Conservation (phyloP, 2,888 invertebrate genomes). For the Nineta flava region DNA sequence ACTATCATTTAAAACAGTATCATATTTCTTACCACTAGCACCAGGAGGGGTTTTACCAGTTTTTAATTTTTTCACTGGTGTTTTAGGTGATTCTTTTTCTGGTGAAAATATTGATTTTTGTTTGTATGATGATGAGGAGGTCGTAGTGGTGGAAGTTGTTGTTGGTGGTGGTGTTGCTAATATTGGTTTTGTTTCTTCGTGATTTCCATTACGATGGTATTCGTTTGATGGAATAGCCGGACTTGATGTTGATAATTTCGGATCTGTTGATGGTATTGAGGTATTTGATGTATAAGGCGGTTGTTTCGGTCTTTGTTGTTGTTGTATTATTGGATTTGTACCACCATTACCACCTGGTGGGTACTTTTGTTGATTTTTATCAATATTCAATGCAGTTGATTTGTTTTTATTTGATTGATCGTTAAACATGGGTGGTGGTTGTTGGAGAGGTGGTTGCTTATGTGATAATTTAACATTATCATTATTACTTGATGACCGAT, state of each 20-base stretch:
- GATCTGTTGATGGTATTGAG: not conserved
- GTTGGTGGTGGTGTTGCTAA: constrained; percentile 22
- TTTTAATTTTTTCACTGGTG: constrained; percentile 18
- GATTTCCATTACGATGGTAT: not conserved
- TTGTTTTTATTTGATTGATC: not conserved
- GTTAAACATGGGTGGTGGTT: not conserved
- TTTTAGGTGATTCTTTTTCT: constrained; percentile 31
- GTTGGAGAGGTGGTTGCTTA: no score
- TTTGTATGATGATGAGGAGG: constrained; percentile 24
- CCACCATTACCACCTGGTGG: no score
- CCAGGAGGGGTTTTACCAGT: constrained; percentile 16
- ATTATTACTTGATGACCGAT: no score
- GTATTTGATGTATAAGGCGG: not conserved
- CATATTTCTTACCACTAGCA: constrained; percentile 10
- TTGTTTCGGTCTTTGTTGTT: not conserved
- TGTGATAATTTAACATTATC: no score
- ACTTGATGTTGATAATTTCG: not conserved
- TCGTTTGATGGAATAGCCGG: not conserved
- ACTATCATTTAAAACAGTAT: constrained; percentile 23
- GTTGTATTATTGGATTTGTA: no score
- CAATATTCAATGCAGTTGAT: not conserved
- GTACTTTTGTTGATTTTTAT: not conserved
- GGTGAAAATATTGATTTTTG: constrained; percentile 50
- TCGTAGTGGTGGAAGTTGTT: constrained; percentile 16
- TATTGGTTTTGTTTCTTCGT: not conserved